A percentile compares a stretch with the other conserved stretches of the same genome.
Conservation (phyloP, 1,140 invertebrate genomes). For the Drosophila pseudoananassae region DNA sequence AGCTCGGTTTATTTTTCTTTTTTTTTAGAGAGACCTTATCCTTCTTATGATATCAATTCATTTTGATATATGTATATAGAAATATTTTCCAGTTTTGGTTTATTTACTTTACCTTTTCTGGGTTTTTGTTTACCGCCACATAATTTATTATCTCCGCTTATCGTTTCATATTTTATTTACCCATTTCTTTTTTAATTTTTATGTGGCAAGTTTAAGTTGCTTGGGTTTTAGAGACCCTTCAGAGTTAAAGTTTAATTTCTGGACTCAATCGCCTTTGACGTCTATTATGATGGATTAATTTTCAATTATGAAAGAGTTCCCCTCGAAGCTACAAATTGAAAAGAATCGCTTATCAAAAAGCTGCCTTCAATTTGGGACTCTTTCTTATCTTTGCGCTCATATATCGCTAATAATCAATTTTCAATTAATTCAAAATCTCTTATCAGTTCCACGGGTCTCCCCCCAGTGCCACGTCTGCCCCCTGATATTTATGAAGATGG, state of each 20-base stretch:
- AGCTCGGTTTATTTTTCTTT: constrained; percentile 2
- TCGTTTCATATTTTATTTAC: constrained; percentile 39
- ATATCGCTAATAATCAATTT: constrained; percentile 81
- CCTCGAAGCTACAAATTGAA: constrained; percentile 16
- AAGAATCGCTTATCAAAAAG: constrained; percentile 28
- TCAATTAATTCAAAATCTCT: constrained; percentile 76
- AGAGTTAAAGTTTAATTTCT: constrained; percentile 36
- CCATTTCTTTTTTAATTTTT: not conserved
- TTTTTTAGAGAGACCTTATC: constrained; percentile 9
- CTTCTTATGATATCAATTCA: constrained; percentile 22
- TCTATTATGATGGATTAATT: constrained; percentile 83
- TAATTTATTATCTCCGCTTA: constrained; percentile 64
- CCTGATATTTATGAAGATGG: constrained; percentile 34
- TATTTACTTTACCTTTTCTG: constrained; percentile 54
- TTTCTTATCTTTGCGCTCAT: constrained; percentile 19
- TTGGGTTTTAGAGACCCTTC: constrained; percentile 15
- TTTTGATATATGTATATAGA: constrained; percentile 33
- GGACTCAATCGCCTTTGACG: constrained; percentile 51
- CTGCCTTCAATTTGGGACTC: constrained; percentile 42
- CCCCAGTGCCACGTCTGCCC: not conserved
- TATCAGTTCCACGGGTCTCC: constrained; percentile 21
- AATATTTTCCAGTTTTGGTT: constrained; percentile 47
- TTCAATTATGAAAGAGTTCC: constrained; percentile 67
- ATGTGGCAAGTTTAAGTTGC: constrained; percentile 6
- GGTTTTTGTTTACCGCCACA: constrained; percentile 42